Conservation (phyloP, 64 coral and sea anemone species). For the Anthopleura sola region DNA sequence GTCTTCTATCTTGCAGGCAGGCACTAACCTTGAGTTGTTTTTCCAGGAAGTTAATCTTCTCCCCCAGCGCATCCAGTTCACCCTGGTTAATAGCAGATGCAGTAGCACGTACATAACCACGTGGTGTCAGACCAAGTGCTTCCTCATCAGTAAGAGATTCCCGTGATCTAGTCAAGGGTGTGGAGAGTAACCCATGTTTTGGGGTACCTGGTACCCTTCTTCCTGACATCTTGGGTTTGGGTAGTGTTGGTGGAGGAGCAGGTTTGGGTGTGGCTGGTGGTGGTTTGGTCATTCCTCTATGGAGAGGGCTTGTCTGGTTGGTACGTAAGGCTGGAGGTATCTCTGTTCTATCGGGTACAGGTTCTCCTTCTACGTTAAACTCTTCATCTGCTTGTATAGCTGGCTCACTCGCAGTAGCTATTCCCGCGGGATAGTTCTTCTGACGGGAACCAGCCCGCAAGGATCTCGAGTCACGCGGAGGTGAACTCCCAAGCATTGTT, state of each 20-base stretch:
- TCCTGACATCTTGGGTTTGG: slow-evolving; percentile 58
- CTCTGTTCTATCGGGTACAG: background rate
- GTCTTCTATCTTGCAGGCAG: no score
- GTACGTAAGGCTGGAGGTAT: slow-evolving; percentile 1
- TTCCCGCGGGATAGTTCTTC: slow-evolving; percentile 1
- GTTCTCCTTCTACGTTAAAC: slow-evolving; percentile 10
- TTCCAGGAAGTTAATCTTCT: slow-evolving; percentile 85
- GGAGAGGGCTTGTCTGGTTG: background rate
- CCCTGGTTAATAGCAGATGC: slow-evolving; percentile 85
- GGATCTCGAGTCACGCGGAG: slow-evolving; percentile 46
- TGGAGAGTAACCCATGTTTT: slow-evolving; percentile 19
- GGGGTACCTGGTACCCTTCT: slow-evolving; percentile 27
- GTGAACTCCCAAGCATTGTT: slow-evolving; percentile 32
- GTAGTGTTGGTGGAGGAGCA: slow-evolving; percentile 62
- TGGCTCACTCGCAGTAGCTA: background rate
- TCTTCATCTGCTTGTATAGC: background rate
- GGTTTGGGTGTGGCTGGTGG: slow-evolving; percentile 4
- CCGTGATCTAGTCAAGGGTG: background rate
- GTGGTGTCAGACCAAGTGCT: slow-evolving; percentile 54
- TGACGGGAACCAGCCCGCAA: slow-evolving; percentile 54
- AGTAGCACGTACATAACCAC: slow-evolving; percentile 63
- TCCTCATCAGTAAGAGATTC: slow-evolving; percentile 38
- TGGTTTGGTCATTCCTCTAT: background rate
- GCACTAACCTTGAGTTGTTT: slow-evolving; percentile 28
- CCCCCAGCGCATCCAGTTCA: slow-evolving; percentile 81